Percentiles rank a stretch among this genome's conserved stretches.
Conservation (phyloP, 2,113 vertebrate genomes). For the Phylloscopus trochiloides region DNA sequence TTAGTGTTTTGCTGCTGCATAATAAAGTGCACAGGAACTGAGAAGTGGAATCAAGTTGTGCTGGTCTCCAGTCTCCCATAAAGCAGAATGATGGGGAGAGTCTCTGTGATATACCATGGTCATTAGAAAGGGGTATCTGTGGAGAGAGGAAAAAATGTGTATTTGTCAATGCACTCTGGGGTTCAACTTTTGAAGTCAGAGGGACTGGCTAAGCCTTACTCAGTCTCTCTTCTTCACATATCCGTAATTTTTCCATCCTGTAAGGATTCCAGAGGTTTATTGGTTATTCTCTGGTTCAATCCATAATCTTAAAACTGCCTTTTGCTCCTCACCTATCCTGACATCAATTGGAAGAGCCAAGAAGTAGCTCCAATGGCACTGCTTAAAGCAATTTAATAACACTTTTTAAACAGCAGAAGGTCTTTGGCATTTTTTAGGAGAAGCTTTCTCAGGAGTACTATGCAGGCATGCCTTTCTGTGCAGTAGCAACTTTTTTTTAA, state of each 20-base stretch:
- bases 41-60: background rate
- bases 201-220: background rate
- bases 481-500: background rate
- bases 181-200: background rate
- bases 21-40: background rate
- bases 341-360: background rate
- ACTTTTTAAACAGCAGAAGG: background rate
- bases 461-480: background rate
- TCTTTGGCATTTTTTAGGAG: background rate
- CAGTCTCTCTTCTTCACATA: background rate
- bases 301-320: background rate
- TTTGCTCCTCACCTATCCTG: background rate
- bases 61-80: background rate
- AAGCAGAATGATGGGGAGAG: background rate
- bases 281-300: background rate
- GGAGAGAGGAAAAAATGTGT: background rate
- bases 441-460: background rate
- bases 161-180: background rate
- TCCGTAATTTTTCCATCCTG: background rate
- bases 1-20: background rate
- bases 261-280: background rate
- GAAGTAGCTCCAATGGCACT: background rate
- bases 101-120: background rate
- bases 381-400: background rate
- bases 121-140: background rate